These are phyloP conservation scores for Tetrapedia diversipes DNA, from an alignment of 2,888 invertebrate species.

Conservation along the genomic window DNA sequence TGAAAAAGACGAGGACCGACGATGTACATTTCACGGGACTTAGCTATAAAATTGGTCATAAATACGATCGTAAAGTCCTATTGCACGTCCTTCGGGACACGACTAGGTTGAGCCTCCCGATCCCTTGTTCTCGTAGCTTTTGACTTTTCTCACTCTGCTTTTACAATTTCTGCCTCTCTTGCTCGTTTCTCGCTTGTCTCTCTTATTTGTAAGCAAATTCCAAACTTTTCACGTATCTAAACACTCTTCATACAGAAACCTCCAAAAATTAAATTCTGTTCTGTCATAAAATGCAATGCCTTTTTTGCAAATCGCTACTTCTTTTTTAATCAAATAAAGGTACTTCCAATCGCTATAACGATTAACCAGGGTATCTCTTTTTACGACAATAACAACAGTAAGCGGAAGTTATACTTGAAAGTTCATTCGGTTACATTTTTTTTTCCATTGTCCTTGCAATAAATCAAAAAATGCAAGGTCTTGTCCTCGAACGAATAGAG, in stretches of 20 bases:
- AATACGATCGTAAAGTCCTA: slow-evolving; percentile 68
- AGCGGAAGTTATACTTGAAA: neutral
- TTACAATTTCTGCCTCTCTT: neutral
- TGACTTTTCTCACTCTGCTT: slow-evolving; percentile 18
- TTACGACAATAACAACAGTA: no score
- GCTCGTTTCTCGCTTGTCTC: neutral
- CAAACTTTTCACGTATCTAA: no score
- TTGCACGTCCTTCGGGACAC: slow-evolving; percentile 61
- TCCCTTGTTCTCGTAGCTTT: slow-evolving; percentile 42
- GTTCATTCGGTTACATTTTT: neutral
- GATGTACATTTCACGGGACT: slow-evolving; percentile 73
- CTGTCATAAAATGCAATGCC: no score
- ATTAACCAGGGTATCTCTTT: no score
- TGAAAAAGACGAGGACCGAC: slow-evolving; percentile 50
- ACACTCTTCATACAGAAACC: no score
- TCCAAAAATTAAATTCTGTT: no score
- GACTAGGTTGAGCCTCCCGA: slow-evolving; percentile 4
- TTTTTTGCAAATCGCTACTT: no score
- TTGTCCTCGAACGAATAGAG: slow-evolving; percentile 9
- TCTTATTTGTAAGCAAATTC: neutral
- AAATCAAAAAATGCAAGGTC: slow-evolving; percentile 56
- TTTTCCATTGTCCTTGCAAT: slow-evolving; percentile 2
- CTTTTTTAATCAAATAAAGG: no score
- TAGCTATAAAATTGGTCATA: slow-evolving; percentile 72
- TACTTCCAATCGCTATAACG: no score